Evolutionary conservation across 2,797 vertebrate genomes (phyloP), one percentile per base, ranked within the genome.

Genomic region (Eulemur coronatus): DNA sequence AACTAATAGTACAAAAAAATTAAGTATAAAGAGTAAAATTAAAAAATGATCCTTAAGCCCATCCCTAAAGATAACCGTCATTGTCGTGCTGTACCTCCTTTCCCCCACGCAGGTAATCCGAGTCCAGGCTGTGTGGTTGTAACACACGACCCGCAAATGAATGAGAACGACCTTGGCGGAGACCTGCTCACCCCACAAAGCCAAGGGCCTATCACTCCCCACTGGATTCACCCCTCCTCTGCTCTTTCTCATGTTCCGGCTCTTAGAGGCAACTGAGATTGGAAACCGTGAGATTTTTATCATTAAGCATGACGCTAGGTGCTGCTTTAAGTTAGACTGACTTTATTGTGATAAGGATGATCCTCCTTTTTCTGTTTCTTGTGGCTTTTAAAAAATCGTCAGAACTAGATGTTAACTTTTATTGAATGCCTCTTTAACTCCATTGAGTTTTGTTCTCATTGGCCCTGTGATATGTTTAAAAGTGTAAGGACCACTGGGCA

Each of bases 381-480:
- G 7, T n/a, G 24, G 4, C 30, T 70, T 94, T 79, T 13, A 61
- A 52, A 67, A 92, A 72, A 35, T 46, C 4, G 22, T 50, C 26
- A 50, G 24, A 57, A 81, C 20, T 70, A 7, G 24, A 11, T 3
- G 3, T 35, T 86, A 81, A 84, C 65, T 89, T 75, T 70, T 38
- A 52, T 8, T 7, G 57, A 90, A 59, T 15, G 4, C 46, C 38
- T 67, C 46, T 76, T 89, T 72, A 57, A 65, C n/a, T 26, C 38
- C 76, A 15, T 41, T 50, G 41, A 75, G n/a, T 18, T 76, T 67
- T 70, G 9, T 33, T 79, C 35, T 80, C 50, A 41, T 70, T 96
- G 95, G 52, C 35, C 52, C 17, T 61, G 22, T 41, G 78, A 20
- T 1, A 24, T 84, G 91, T 78, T 93, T 75, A 6, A 76, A 96